These are phyloP conservation scores for Lates calcarifer DNA, from an alignment of 2,113 vertebrate genomes.

Conservation along the genomic window DNA sequence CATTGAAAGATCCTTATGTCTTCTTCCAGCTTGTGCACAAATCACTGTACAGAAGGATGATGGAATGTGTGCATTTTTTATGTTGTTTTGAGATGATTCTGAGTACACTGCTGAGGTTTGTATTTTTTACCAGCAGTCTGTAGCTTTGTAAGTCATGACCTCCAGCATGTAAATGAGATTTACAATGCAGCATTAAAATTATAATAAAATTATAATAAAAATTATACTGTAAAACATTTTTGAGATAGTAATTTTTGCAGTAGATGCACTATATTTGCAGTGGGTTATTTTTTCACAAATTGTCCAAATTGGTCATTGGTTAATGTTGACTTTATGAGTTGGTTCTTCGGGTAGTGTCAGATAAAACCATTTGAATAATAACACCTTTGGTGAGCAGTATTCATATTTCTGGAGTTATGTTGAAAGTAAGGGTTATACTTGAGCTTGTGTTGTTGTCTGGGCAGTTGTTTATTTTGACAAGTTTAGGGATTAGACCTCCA, in stretches of 20 bases:
- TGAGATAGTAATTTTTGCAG: not conserved
- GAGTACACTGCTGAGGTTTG: not conserved
- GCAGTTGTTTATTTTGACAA: not conserved
- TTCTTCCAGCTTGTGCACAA: conserved; percentile 10
- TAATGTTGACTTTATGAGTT: not conserved
- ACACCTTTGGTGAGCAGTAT: not conserved
- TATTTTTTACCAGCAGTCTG: not conserved
- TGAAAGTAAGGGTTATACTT: not conserved
- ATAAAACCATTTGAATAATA: not conserved
- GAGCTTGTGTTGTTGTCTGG: not conserved
- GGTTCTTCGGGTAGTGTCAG: not conserved
- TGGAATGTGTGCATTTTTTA: not conserved
- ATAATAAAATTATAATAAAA: no score
- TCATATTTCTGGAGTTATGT: not conserved
- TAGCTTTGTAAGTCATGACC: not conserved
- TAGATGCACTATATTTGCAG: no score
- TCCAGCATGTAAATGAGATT: not conserved
- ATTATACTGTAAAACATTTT: no score
- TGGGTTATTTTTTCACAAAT: not conserved
- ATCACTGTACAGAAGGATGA: not conserved
- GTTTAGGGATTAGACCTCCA: not conserved
- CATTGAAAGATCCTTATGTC: conserved; percentile 1
- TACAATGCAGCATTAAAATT: conserved; percentile 3
- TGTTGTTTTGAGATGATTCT: not conserved
- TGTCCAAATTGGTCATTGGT: not conserved